phyloP scores from a whole-genome alignment of 2,113 vertebrate species.

The Rhea pennata region DNA sequence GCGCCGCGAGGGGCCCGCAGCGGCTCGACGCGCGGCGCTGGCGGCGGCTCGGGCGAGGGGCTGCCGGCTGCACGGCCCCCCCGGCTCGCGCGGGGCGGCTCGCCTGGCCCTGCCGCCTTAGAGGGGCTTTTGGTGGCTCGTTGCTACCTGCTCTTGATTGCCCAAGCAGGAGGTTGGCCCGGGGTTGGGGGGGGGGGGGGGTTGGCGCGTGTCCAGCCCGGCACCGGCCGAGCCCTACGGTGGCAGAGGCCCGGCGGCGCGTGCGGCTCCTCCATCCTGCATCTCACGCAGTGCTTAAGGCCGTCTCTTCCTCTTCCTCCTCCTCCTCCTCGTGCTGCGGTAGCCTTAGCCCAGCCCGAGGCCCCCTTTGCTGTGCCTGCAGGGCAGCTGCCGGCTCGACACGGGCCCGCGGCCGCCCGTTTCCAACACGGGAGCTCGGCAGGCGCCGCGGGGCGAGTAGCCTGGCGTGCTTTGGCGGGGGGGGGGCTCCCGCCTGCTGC shows the following conservation, averaged over 20 bases:
- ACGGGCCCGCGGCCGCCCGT: neutral
- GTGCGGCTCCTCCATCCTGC: no score
- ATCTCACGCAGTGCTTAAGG: no score
- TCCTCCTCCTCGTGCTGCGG: no score
- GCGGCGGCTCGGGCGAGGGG: no score
- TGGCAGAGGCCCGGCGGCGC: neutral
- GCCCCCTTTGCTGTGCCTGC: neutral
- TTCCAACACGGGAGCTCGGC: neutral
- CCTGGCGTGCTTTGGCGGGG: accelerated
- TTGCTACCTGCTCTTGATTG: no score
- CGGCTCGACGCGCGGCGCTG: no score
- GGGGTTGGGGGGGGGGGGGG: neutral
- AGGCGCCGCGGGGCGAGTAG: neutral
- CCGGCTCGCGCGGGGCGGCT: no score
- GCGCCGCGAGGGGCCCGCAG: no score
- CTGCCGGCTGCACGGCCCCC: no score
- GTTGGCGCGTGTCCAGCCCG: neutral
- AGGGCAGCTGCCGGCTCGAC: neutral
- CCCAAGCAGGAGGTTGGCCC: neutral
- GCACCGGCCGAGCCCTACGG: neutral
- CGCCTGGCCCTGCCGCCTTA: no score
- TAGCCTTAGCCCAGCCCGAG: neutral
- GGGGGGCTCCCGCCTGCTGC: accelerated
- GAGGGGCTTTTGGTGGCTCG: no score
- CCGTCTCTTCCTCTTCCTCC: no score